Evolutionary conservation across 2,888 invertebrate species (phyloP), one percentile per base, ranked within the genome.

Genomic region (Ennomos erosarius): DNA sequence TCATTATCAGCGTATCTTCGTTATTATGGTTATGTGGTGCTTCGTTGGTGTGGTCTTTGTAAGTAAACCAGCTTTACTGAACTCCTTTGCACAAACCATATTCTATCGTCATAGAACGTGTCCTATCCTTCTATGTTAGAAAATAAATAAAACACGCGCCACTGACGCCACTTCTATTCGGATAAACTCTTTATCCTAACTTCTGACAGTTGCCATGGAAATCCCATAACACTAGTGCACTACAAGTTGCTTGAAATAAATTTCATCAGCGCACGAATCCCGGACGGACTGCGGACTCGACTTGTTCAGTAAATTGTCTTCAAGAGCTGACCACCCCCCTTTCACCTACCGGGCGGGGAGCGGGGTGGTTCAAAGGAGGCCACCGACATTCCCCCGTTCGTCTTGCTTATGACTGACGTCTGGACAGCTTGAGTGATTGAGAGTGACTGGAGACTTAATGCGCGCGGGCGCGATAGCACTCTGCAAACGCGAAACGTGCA

Each of bases 351-450:
- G 76, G 82, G 76, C 69, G 82, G 70, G 74, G 73, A 73, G 67
- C 71, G 69, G 70, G 71, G 73, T 70, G 68, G 70, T 73, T 78
- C 77, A 76, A 79, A 81, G 84, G 82, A 84, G 86, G 86, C 84
- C 81, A 84, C 84, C 82, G 84, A 81, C 85, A 78, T 83, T 84
- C 85, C 86, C 90, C 88, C 88, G 88, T 90, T 87, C 88, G 90
- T 89, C 90, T 90, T 90, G 89, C 90, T 90, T 91, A 91, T 92
- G 92, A 92, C 82, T 90, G 90, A 91, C 90, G 86, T 87, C 85
- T 77, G 87, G 90, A 90, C 90, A 90, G 89, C 82, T 88, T 88
- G 90, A 91, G 90, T 91, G 90, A 91, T 91, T 90, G 90, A 90
- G 90, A 91, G 87, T 91, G 91, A 91, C 90, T 90, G 84, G 84